A percentile compares a stretch with the other conserved stretches of the same genome.
Conservation (phyloP, 2,888 invertebrate species). For the Emmelina monodactyla region DNA sequence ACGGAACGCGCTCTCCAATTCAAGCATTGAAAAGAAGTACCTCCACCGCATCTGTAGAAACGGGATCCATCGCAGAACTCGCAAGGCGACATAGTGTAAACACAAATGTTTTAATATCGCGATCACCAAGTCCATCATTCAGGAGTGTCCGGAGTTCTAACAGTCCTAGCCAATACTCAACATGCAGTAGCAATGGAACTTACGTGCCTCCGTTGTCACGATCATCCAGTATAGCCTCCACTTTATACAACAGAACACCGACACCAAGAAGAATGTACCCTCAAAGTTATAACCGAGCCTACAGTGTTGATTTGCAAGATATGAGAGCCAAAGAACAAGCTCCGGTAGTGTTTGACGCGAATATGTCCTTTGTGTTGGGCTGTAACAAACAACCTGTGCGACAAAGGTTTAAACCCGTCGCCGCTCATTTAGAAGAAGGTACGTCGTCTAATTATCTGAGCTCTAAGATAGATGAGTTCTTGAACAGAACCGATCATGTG, state of each 20-base stretch:
- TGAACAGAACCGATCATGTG: constrained; percentile 84
- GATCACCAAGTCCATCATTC: constrained; percentile 67
- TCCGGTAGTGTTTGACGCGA: constrained; percentile 83
- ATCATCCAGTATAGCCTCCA: constrained; percentile 49
- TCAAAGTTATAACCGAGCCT: constrained; percentile 59
- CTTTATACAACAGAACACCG: constrained; percentile 44
- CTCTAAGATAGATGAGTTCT: constrained; percentile 79
- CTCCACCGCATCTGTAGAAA: constrained; percentile 48
- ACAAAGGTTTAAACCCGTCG: constrained; percentile 73
- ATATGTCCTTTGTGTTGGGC: constrained; percentile 80
- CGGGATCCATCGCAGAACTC: constrained; percentile 56
- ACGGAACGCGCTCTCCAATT: constrained; percentile 39
- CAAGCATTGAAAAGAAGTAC: constrained; percentile 45
- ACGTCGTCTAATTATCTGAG: constrained; percentile 81
- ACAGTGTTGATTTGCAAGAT: constrained; percentile 64
- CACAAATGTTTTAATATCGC: constrained; percentile 40
- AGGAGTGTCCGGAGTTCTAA: constrained; percentile 44
- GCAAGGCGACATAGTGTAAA: constrained; percentile 46
- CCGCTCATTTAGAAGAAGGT: constrained; percentile 78
- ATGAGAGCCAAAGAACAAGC: constrained; percentile 73
- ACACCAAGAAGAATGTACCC: constrained; percentile 75
- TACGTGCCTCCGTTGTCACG: constrained; percentile 49
- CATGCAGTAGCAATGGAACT: constrained; percentile 55
- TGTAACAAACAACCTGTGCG: constrained; percentile 74
- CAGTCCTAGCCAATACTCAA: constrained; percentile 54